Conservation (phyloP, 2,888 invertebrate species). For the Andrena praecox region DNA sequence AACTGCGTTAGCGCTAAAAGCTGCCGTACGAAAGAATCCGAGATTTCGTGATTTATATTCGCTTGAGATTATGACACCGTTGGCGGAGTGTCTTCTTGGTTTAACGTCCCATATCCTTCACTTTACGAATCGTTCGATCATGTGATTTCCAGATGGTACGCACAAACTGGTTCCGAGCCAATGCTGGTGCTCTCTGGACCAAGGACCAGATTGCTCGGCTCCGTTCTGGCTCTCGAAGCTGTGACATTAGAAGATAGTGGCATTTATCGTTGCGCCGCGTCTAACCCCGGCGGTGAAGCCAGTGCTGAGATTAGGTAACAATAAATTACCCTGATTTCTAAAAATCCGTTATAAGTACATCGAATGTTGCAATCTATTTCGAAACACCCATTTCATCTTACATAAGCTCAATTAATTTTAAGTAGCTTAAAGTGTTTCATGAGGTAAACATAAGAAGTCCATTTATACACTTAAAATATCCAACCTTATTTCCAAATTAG, state of each 20-base stretch:
- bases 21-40: constrained; percentile 2
- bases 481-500: background rate
- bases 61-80: background rate
- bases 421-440: no score
- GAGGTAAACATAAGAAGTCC: no score
- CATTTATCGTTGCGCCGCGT: constrained; percentile 89
- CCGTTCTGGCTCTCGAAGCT: constrained; percentile 90
- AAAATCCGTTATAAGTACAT: background rate
- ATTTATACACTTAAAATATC: background rate
- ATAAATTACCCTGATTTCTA: background rate
- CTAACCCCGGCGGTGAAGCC: constrained; percentile 90
- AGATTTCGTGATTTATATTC: background rate
- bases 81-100: no score
- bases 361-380: background rate
- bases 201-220: constrained; percentile 88
- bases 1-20: constrained; percentile 31
- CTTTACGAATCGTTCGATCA: background rate
- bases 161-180: constrained; percentile 88
- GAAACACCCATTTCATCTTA: background rate
- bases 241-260: constrained; percentile 90
- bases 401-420: background rate
- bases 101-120: background rate
- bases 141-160: constrained; percentile 87
- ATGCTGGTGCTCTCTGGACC: constrained; percentile 88
- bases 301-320: constrained; percentile 88